Conservation (phyloP, 2,113 vertebrate genomes). For the Ceyx margarethae region DNA sequence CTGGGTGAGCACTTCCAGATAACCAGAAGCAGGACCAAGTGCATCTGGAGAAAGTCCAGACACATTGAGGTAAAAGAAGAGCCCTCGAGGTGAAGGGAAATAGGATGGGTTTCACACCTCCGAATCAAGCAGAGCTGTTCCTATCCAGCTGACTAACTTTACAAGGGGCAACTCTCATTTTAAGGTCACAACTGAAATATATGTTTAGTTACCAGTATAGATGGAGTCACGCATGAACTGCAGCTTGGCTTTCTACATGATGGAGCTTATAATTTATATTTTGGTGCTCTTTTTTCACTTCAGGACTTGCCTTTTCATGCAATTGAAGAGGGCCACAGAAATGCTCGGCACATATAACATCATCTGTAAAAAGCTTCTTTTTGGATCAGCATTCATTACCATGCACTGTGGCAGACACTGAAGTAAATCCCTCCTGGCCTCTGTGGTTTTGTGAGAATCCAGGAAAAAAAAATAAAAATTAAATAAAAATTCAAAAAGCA, state of each 20-base stretch:
- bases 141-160: neutral
- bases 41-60: neutral
- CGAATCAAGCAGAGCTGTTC: neutral
- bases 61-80: neutral
- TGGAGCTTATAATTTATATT: neutral
- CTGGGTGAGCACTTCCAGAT: neutral
- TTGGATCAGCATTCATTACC: neutral
- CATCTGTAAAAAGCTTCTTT: neutral
- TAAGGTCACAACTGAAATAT: neutral
- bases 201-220: neutral
- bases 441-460: slow-evolving; percentile 25
- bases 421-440: slow-evolving; percentile 35
- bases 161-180: neutral
- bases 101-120: neutral
- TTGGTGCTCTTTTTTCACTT: neutral
- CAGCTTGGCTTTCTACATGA: neutral
- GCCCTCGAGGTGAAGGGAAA: neutral
- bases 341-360: neutral
- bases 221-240: neutral
- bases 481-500: neutral
- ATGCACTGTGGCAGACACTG: neutral
- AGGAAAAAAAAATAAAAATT: neutral
- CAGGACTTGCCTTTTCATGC: neutral
- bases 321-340: neutral
- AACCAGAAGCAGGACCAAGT: neutral